Evolutionary conservation across 2,113 vertebrate genomes (phyloP).

Genomic region (Isichthys henryi): DNA sequence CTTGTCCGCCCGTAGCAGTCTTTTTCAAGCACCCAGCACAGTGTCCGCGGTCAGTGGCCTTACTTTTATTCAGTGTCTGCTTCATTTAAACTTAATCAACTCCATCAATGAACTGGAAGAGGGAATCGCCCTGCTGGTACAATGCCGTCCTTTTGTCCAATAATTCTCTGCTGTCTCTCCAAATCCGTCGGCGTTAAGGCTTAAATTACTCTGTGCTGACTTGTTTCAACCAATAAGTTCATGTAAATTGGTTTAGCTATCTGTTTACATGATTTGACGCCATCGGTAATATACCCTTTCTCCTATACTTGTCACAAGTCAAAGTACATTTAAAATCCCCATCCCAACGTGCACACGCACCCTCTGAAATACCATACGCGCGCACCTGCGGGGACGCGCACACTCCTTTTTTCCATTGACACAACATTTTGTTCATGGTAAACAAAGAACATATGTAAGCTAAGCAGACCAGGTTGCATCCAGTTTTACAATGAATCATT

Average conservation of each 20-base stretch:
- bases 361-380: slow-evolving; percentile 22
- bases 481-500: slow-evolving; percentile 82
- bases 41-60: slow-evolving; percentile 93
- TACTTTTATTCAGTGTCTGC: slow-evolving; percentile 98
- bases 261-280: slow-evolving; percentile 66
- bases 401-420: slow-evolving; percentile 58
- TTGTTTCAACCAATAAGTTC: slow-evolving; percentile 99
- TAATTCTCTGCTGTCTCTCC: slow-evolving; percentile 87
- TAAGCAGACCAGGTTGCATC: slow-evolving; percentile 62
- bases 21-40: slow-evolving; percentile 76
- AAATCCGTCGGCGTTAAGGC: slow-evolving; percentile 79
- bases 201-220: slow-evolving; percentile 90
- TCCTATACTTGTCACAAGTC: slow-evolving; percentile 39
- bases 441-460: slow-evolving; percentile 77
- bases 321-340: slow-evolving; percentile 50
- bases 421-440: slow-evolving; percentile 72
- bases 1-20: slow-evolving; percentile 91
- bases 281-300: slow-evolving; percentile 59
- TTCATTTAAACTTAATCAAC: slow-evolving; percentile 99
- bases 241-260: slow-evolving; percentile 80
- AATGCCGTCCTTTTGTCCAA: slow-evolving; percentile 93
- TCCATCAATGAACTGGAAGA: slow-evolving; percentile 99
- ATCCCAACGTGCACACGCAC: slow-evolving; percentile 11
- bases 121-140: slow-evolving; percentile 84
- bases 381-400: slow-evolving; percentile 37